Evolutionary conservation across 2,888 invertebrate species (phyloP), one percentile per base, ranked within the genome.

Genomic region (Campopleginae sp.): DNA sequence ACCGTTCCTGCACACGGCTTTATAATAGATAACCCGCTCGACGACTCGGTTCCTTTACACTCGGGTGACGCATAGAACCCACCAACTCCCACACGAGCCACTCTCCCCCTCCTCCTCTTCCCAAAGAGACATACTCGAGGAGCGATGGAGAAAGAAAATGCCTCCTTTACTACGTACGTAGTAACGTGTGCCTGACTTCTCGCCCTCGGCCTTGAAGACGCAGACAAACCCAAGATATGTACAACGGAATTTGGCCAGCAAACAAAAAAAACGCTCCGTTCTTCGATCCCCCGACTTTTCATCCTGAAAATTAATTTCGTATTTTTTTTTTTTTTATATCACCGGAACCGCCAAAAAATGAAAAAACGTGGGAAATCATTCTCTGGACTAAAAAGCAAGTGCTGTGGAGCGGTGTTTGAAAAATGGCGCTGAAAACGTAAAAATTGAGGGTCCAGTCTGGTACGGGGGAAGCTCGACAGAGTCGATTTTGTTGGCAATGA

Each of bases 181-280:
- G 89, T 89, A 89, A 90, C 88, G 90, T 90, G 89, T 90, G 88
- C 87, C 87, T 77, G 79, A 83, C 88, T 90, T 89, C 88, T 91
- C 87, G 88, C 87, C 86, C 86, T 87, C 87, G 87, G 88, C 88
- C 88, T 88, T 88, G 88, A 77, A 51, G 79, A 76, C 51, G n/a
- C n/a, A 54, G 66, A 66, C 66, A 66, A 38, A 77, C 61, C 58
- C 58, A 27, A 74, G 74, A 44, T 42, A 70, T 68, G 58, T 68
- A 58, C 68, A 42, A 17, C 38, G 44, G 68, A 68, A 78, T 78
- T 78, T 58, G 38, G 54, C 65, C 65, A 42, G 66, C 8, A 38
- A 27, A 48, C 46, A 74, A 65, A 77, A 77, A 82, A 61, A 48
- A 54, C 4, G 19, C 51, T 51, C 23, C 65, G 8, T 38, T 38